Evolutionary conservation across 64 coral and sea anemone genomes (phyloP), one percentile per base, ranked within the genome.

Genomic region (Montipora cactus): DNA sequence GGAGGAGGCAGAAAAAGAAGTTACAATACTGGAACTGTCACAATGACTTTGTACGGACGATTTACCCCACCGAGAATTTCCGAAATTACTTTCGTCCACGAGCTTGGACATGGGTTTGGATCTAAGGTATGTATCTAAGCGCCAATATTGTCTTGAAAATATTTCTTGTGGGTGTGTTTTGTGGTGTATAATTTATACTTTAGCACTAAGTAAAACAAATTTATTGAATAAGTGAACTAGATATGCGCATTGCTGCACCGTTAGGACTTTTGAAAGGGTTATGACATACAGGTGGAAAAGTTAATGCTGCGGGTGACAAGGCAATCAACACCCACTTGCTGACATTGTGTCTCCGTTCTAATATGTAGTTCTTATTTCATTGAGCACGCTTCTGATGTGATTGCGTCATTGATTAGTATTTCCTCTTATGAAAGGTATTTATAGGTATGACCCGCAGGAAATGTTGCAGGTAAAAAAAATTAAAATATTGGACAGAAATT

Each of bases 41-140:
- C 98, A 23, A 79, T 93, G 45, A 99, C 85, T 64, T 66, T 99
- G 5, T 94, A 99, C n/a, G 95, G 98, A 46, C 71, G 89, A 90
- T 96, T 94, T 75, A 99, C 91, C 47, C 98, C 98, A 10, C 98
- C 98, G 1, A 99, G 92, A 20, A 89, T 99, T 23, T 99, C 98
- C 7, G 98, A 99, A 87, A 78, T 99, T 5, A 99, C 98, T 2
- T 99, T 99, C 89, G 98, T 95, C 16, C 98, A 99, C 50, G 98
- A 99, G n/a, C 92, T 99, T 70, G 98, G 98, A 8, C 98, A 99
- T 87, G 98, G 95, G 0, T 99, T 99, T 94, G 98, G 98, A 49
- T 89, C 98, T 50, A 44, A 89, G 95, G 98, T 99, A 94, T 55
- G 87, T 62, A 64, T 64, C 3, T 3, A 64, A 8, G 19, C 13